Evolutionary conservation across 2,113 vertebrate genomes (phyloP).

Genomic region (Hiodon tergisus): DNA sequence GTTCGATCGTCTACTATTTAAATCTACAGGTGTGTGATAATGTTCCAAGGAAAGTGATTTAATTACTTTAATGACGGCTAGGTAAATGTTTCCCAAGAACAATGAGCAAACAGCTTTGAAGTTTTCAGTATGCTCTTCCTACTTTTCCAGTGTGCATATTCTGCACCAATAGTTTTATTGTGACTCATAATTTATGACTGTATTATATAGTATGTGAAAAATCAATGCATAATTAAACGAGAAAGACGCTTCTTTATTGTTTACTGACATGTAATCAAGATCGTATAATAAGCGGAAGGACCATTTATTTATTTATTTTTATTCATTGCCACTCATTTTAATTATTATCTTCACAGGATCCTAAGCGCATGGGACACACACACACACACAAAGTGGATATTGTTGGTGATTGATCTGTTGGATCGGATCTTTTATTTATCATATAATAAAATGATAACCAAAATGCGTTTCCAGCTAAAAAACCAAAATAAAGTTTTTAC

Average conservation of each 20-base stretch:
- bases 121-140: neutral
- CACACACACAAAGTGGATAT: neutral
- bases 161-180: constrained; percentile 16
- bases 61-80: too few species aligned
- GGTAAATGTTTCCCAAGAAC: too few species aligned
- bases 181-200: constrained; percentile 40
- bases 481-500: too few species aligned
- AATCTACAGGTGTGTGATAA: too few species aligned
- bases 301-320: constrained; percentile 2
- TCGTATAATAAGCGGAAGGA: neutral
- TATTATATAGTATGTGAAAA: constrained; percentile 55
- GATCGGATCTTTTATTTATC: too few species aligned
- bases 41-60: too few species aligned
- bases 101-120: neutral
- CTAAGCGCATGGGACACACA: neutral
- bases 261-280: constrained; percentile 5
- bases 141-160: constrained; percentile 8
- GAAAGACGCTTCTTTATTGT: constrained; percentile 35
- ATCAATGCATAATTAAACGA: constrained; percentile 56
- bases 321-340: constrained; percentile 15
- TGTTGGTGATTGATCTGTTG: too few species aligned
- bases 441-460: too few species aligned
- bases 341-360: neutral
- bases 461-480: too few species aligned
- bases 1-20: too few species aligned